These are phyloP conservation scores for Adelges cooleyi DNA, from an alignment of 1,140 invertebrate genomes.

Conservation along the genomic window DNA sequence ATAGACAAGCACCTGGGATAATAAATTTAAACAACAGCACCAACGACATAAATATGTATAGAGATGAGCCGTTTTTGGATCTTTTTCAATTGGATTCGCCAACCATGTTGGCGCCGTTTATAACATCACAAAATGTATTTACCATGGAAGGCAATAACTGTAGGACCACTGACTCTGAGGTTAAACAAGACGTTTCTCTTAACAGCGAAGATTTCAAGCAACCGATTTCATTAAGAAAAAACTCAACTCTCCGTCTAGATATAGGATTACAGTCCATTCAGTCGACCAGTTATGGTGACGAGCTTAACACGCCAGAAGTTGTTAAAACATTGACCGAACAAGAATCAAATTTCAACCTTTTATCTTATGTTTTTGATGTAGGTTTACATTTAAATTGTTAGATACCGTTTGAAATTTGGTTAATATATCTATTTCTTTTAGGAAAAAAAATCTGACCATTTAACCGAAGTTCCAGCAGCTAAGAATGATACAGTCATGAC, in stretches of 20 bases:
- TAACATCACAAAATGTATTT: slow-evolving; percentile 17
- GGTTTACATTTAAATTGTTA: no score
- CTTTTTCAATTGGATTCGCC: slow-evolving; percentile 7
- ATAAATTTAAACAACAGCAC: slow-evolving; percentile 25
- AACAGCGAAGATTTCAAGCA: slow-evolving; percentile 2
- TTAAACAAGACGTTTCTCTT: neutral
- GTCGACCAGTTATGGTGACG: slow-evolving; percentile 12
- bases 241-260: slow-evolving; percentile 1
- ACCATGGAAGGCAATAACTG: neutral
- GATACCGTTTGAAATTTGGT: no score
- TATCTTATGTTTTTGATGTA: slow-evolving; percentile 31
- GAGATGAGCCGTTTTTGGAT: slow-evolving; percentile 23
- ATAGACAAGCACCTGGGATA: slow-evolving; percentile 18
- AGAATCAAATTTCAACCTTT: slow-evolving; percentile 30
- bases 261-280: slow-evolving; percentile 9
- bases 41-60: slow-evolving; percentile 25
- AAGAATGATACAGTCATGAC: neutral
- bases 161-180: neutral
- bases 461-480: slow-evolving; percentile 3
- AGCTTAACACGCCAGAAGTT: slow-evolving; percentile 28
- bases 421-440: neutral
- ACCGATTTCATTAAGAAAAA: slow-evolving; percentile 17
- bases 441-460: slow-evolving; percentile 7
- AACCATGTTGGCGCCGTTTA: slow-evolving; percentile 3
- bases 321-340: slow-evolving; percentile 15